Conservation (phyloP, 2,797 vertebrate genomes). For the Bryconaethiops microstoma region DNA sequence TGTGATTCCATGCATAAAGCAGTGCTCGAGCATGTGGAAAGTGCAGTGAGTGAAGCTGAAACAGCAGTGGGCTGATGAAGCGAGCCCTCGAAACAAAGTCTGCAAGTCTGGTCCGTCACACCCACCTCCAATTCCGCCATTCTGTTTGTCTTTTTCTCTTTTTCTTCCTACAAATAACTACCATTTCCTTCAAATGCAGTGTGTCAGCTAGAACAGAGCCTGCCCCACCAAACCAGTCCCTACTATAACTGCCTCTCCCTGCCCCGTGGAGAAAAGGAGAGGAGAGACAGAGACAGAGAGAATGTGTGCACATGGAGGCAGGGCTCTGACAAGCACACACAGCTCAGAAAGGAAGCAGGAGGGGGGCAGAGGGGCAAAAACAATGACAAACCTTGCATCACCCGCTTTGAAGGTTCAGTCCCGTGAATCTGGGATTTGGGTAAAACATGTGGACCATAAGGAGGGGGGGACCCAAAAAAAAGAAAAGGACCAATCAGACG, state of each 20-base stretch:
- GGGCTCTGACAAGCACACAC: slow-evolving; percentile 41
- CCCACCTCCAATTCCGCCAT: slow-evolving; percentile 29
- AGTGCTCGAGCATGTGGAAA: not conserved
- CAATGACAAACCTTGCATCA: slow-evolving; percentile 82
- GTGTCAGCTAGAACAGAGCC: slow-evolving; percentile 50
- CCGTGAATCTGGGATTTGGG: slow-evolving; percentile 68
- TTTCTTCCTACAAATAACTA: not conserved
- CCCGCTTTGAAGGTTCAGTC: slow-evolving; percentile 71
- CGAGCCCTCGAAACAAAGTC: slow-evolving; percentile 19
- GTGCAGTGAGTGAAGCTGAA: not conserved
- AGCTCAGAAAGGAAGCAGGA: slow-evolving; percentile 61
- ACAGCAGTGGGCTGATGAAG: slow-evolving; percentile 18
- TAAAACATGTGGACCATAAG: slow-evolving; percentile 64
- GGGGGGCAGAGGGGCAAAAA: slow-evolving; percentile 57
- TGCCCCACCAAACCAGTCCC: slow-evolving; percentile 49
- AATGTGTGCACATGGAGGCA: slow-evolving; percentile 16
- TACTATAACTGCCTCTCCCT: slow-evolving; percentile 38
- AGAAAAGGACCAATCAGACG: slow-evolving; percentile 71
- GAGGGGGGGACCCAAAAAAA: slow-evolving; percentile 40
- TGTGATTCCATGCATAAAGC: not conserved
- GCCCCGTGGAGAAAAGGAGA: slow-evolving; percentile 18
- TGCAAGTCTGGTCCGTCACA: slow-evolving; percentile 20
- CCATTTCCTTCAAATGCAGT: slow-evolving; percentile 33
- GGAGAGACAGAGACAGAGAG: not conserved
- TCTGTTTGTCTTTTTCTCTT: not conserved